Conservation (phyloP, 2,888 invertebrate genomes). For the Ctenicera cuprea region DNA sequence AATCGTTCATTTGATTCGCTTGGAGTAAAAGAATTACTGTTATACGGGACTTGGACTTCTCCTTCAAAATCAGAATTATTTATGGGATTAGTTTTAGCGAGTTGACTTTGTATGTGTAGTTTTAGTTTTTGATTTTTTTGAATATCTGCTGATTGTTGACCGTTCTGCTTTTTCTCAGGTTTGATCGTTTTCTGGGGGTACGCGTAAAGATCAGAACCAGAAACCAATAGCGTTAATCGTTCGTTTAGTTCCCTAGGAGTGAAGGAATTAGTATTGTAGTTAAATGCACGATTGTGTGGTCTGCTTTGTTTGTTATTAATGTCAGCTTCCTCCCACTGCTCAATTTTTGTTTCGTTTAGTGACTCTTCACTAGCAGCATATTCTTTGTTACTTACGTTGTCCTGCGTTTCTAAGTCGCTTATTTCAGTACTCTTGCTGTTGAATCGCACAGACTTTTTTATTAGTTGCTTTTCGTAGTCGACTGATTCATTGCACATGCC, state of each 20-base stretch:
- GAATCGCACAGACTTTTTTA: conserved; percentile 70
- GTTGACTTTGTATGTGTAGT: background rate
- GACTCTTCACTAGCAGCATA: conserved; percentile 3
- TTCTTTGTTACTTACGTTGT: background rate
- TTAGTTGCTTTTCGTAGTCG: conserved; percentile 64
- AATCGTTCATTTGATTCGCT: conserved; percentile 7
- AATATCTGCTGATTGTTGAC: background rate
- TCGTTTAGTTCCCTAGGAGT: conserved; percentile 5
- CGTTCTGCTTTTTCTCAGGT: background rate
- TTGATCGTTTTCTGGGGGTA: background rate
- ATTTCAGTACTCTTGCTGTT: conserved; percentile 66
- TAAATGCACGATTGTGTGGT: background rate
- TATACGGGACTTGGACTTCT: background rate
- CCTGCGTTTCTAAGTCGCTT: conserved; percentile 5
- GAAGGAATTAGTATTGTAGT: background rate
- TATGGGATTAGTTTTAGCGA: too few species aligned
- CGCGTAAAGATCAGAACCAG: background rate
- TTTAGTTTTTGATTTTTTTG: background rate
- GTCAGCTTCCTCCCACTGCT: conserved; percentile 10
- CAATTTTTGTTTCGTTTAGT: background rate
- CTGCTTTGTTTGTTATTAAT: background rate
- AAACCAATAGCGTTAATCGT: background rate
- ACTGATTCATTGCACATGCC: conserved; percentile 56
- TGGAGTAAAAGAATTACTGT: conserved; percentile 1
- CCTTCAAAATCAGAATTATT: conserved; percentile 1